These are phyloP conservation scores for Eulemur rufifrons DNA, from an alignment of 2,113 vertebrate species.

Conservation along the genomic window DNA sequence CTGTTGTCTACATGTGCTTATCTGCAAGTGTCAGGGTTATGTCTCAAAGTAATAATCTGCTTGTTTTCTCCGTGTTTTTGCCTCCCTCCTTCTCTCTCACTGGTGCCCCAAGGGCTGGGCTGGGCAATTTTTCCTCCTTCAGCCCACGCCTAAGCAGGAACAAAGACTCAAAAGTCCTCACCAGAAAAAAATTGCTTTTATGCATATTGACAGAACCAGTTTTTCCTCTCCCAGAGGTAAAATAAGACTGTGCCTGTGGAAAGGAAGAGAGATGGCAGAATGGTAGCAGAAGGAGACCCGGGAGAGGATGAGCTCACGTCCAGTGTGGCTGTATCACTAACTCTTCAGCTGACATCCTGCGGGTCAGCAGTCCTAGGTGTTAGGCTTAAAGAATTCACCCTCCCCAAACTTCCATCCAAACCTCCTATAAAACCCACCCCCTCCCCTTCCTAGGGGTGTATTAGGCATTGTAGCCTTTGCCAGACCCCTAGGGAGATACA, in stretches of 20 bases:
- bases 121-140: neutral
- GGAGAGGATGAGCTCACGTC: neutral
- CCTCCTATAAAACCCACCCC: too few species aligned
- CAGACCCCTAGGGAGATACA: too few species aligned
- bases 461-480: too few species aligned
- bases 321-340: neutral
- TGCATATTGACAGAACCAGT: neutral
- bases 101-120: neutral
- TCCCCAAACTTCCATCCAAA: too few species aligned
- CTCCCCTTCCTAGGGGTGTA: too few species aligned
- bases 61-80: neutral
- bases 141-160: neutral
- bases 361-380: neutral
- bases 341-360: neutral
- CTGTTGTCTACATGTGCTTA: neutral
- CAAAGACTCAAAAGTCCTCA: neutral
- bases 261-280: neutral
- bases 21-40: neutral
- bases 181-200: neutral
- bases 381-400: too few species aligned
- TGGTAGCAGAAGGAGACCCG: neutral
- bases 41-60: neutral
- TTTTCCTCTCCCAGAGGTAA: neutral
- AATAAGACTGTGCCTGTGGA: neutral
- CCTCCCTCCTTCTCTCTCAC: neutral